A percentile compares a stretch with the other conserved stretches of the same genome.
phyloP scores from a whole-genome alignment of 2,888 invertebrate species.

The Agonopterix alstromeriana region DNA sequence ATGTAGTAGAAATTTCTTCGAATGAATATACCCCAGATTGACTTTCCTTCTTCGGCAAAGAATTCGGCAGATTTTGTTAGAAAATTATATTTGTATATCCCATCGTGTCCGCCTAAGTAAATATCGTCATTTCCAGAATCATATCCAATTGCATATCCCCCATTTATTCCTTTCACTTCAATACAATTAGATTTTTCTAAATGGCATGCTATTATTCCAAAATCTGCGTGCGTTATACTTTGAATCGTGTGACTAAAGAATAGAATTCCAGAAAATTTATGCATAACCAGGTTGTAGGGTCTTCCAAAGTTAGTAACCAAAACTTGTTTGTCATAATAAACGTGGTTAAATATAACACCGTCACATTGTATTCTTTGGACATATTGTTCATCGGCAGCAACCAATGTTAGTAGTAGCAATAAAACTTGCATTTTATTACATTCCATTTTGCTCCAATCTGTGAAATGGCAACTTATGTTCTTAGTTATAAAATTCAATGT shows the following conservation, averaged over 20 bases:
- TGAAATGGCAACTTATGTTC: too few relatives aligned
- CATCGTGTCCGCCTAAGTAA: conserved; percentile 61
- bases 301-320: conserved; percentile 36
- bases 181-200: conserved; percentile 32
- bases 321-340: conserved; percentile 44
- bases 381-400: not conserved
- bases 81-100: conserved; percentile 61
- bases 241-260: conserved; percentile 58
- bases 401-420: not conserved
- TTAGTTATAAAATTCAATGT: too few relatives aligned
- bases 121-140: conserved; percentile 57
- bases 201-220: conserved; percentile 43
- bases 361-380: conserved; percentile 31
- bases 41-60: conserved; percentile 53
- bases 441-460: too few relatives aligned
- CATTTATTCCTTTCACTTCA: conserved; percentile 37
- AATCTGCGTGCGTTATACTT: conserved; percentile 40
- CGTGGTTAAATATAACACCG: conserved; percentile 46
- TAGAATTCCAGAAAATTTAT: conserved; percentile 46
- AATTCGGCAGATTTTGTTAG: conserved; percentile 45
- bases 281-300: conserved; percentile 51
- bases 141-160: conserved; percentile 58
- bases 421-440: not conserved
- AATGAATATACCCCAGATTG: conserved; percentile 54
- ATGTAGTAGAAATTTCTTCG: conserved; percentile 57